These are phyloP conservation scores for Mesorhabditis belari DNA, from an alignment of 2,888 invertebrate species.

Conservation along the genomic window DNA sequence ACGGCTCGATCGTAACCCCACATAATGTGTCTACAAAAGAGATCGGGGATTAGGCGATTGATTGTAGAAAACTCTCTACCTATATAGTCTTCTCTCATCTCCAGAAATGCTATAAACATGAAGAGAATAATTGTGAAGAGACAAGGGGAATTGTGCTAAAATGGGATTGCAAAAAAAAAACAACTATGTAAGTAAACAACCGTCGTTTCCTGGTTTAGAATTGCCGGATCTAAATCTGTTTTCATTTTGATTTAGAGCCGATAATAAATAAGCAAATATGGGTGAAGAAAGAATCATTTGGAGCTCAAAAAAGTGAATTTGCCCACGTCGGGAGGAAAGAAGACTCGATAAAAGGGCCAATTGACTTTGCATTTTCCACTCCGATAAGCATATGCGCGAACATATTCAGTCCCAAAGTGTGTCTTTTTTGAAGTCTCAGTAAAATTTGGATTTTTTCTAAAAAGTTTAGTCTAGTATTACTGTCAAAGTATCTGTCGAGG, in stretches of 20 bases:
- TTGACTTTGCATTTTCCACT: not conserved
- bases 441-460: no score
- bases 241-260: not conserved
- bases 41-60: not conserved
- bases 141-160: not conserved
- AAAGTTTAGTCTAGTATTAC: no score
- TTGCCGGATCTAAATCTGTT: not conserved
- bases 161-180: not conserved
- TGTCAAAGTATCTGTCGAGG: no score
- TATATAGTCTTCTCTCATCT: not conserved
- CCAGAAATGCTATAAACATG: not conserved
- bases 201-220: not conserved
- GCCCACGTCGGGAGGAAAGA: no score
- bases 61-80: not conserved
- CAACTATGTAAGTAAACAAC: no score
- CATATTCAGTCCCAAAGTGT: no score
- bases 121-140: not conserved
- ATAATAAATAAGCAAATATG: not conserved
- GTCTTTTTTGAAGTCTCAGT: no score
- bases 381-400: not conserved
- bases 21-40: conserved; percentile 18
- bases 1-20: conserved; percentile 21
- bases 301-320: no score
- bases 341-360: no score
- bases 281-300: not conserved